These are phyloP conservation scores for Gallinago stenura DNA, from an alignment of 2,797 vertebrate genomes.

Conservation along the genomic window DNA sequence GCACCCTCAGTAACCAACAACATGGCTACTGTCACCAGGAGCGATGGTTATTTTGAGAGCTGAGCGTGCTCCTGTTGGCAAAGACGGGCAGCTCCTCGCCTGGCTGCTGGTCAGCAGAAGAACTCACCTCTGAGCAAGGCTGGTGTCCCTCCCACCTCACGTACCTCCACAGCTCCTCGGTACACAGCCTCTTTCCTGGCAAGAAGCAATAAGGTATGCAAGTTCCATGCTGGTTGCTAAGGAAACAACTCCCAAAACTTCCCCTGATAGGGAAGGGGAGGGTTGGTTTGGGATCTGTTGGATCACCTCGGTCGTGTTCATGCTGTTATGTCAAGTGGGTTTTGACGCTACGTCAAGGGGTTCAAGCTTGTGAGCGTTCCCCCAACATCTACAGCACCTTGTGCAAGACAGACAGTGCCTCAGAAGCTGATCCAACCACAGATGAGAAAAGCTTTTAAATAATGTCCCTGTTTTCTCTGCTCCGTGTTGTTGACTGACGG, in stretches of 20 bases:
- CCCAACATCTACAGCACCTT: neutral
- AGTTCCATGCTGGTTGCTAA: neutral
- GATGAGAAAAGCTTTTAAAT: neutral
- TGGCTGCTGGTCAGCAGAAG: neutral
- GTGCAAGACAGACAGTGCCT: accelerated
- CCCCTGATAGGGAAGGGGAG: neutral
- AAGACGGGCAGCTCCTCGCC: neutral
- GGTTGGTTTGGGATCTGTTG: neutral
- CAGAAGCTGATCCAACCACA: neutral
- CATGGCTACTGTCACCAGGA: neutral
- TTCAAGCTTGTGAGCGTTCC: neutral
- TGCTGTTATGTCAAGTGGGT: neutral
- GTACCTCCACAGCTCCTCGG: neutral
- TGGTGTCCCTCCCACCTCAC: accelerated
- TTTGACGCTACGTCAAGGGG: neutral
- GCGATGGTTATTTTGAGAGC: neutral
- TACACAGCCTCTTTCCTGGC: neutral
- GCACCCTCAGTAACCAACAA: too few species aligned
- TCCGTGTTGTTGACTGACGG: neutral
- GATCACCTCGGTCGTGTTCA: neutral
- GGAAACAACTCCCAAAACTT: neutral
- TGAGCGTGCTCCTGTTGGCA: neutral
- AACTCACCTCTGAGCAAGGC: neutral
- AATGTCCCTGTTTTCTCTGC: neutral
- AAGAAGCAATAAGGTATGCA: neutral